These are phyloP conservation scores for Lacerta agilis DNA, from an alignment of 2,797 vertebrate genomes.

Conservation along the genomic window DNA sequence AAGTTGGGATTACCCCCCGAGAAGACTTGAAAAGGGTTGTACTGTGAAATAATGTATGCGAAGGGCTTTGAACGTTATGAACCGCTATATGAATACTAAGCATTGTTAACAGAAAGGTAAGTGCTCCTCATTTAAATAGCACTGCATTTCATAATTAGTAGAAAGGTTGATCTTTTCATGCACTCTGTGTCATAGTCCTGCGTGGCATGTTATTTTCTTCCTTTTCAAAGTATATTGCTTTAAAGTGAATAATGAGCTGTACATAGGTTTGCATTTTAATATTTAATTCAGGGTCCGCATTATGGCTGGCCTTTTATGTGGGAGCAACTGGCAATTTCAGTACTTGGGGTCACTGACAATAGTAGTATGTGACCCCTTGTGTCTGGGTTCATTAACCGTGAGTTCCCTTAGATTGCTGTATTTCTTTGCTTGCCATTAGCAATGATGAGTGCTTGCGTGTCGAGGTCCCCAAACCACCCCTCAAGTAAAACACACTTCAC, in stretches of 20 bases:
- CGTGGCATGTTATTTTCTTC: not conserved
- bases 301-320: not conserved
- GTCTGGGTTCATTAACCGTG: not conserved
- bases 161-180: not conserved
- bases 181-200: not conserved
- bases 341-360: slow-evolving; percentile 6
- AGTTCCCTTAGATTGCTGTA: not conserved
- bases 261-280: slow-evolving; percentile 19
- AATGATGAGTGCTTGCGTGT: too few species aligned
- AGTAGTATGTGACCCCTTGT: not conserved
- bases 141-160: not conserved
- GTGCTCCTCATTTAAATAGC: not conserved
- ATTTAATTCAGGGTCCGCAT: slow-evolving; percentile 18
- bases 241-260: slow-evolving; percentile 11
- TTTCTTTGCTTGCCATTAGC: not conserved
- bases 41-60: not conserved
- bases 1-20: too few species aligned
- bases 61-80: not conserved
- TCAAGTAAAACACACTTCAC: too few species aligned
- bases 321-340: not conserved
- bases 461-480: too few species aligned
- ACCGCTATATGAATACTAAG: not conserved
- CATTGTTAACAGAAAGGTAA: not conserved
- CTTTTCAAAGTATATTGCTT: not conserved
- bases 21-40: not conserved